These are phyloP conservation scores for Genyomyrus donnyi DNA, from an alignment of 2,113 vertebrate species.

Conservation along the genomic window DNA sequence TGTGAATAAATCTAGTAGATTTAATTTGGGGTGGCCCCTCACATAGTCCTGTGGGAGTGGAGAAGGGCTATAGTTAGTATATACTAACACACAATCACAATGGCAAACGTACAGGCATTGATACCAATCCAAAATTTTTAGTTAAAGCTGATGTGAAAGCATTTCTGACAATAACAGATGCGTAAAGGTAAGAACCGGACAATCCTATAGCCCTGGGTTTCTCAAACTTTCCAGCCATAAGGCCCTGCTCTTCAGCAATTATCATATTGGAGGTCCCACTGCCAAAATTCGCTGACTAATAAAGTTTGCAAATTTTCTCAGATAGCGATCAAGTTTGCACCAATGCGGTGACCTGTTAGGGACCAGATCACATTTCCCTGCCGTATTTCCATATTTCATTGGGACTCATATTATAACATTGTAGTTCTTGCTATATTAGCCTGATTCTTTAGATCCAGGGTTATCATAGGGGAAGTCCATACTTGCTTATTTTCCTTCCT, in stretches of 20 bases:
- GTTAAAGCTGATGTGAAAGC: not conserved
- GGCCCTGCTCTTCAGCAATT: not conserved
- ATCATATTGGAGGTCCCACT: not conserved
- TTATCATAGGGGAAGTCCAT: no score
- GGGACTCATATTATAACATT: no score
- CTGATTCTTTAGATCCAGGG: no score
- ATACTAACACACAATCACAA: not conserved
- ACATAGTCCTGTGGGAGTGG: conserved; percentile 28
- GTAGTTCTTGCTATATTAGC: no score
- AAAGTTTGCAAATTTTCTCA: not conserved
- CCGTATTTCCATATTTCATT: not conserved
- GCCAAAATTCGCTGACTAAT: not conserved
- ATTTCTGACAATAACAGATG: not conserved
- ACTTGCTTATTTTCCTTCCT: no score
- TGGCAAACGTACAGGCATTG: not conserved
- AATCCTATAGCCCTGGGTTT: not conserved
- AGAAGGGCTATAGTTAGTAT: not conserved
- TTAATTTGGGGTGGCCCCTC: conserved; percentile 32
- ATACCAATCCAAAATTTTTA: not conserved
- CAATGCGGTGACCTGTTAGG: not conserved
- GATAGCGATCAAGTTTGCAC: not conserved
- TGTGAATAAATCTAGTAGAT: conserved; percentile 24
- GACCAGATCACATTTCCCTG: not conserved
- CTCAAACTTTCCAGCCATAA: not conserved
- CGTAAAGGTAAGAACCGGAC: not conserved